These are phyloP conservation scores for Brevimyrus niger DNA, from an alignment of 2,113 vertebrate species.

Conservation along the genomic window DNA sequence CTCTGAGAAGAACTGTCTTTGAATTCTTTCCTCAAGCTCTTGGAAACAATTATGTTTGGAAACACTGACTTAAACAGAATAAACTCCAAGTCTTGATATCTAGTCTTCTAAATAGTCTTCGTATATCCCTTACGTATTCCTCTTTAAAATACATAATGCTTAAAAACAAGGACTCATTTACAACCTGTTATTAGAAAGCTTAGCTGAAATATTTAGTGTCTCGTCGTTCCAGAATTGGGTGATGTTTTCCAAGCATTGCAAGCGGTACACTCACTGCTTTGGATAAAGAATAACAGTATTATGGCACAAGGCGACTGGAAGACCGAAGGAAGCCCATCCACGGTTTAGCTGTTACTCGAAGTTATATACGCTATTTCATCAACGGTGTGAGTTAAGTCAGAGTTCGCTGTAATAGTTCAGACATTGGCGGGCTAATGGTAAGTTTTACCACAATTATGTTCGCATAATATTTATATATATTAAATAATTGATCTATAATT, in stretches of 20 bases:
- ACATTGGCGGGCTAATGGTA: not conserved
- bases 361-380: not conserved
- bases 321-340: not conserved
- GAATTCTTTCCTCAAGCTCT: not conserved
- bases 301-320: not conserved
- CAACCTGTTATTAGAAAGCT: not conserved
- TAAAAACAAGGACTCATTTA: not conserved
- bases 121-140: not conserved
- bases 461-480: not conserved
- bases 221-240: not conserved
- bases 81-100: not conserved
- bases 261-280: not conserved
- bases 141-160: not conserved
- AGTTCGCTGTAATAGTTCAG: not conserved
- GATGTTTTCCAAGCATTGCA: not conserved
- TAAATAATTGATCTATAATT: not conserved
- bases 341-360: not conserved
- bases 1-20: not conserved
- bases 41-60: not conserved
- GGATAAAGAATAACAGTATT: not conserved
- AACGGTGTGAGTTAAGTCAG: not conserved
- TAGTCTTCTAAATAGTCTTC: not conserved
- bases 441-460: not conserved
- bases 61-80: not conserved
- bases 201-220: not conserved